Evolutionary conservation across 2,888 invertebrate genomes (phyloP).

Genomic region (Amiota minor): DNA sequence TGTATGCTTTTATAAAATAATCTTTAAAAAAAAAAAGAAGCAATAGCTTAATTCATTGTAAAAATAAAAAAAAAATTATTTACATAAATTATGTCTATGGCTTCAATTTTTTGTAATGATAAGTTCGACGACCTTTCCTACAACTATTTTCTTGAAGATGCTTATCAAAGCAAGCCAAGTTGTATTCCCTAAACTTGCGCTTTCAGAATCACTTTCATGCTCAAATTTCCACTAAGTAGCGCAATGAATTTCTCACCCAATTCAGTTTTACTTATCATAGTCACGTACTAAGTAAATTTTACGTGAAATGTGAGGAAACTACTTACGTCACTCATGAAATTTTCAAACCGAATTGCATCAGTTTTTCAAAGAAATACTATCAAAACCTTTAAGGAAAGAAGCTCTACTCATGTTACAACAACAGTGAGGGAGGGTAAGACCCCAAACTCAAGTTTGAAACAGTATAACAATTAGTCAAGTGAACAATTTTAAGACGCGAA

Average conservation of each 20-base stretch:
- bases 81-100: too few species aligned
- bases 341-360: slow-evolving; percentile 37
- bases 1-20: background rate
- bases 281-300: too few species aligned
- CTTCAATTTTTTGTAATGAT: too few species aligned
- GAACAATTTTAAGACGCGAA: background rate
- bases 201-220: too few species aligned
- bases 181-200: too few species aligned
- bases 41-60: background rate
- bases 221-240: too few species aligned
- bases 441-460: background rate
- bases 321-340: slow-evolving; percentile 32
- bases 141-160: too few species aligned
- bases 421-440: background rate
- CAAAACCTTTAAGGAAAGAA: background rate
- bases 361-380: slow-evolving; percentile 20
- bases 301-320: background rate
- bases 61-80: slow-evolving; percentile 2
- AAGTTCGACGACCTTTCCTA: too few species aligned
- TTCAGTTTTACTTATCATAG: too few species aligned
- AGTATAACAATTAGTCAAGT: background rate
- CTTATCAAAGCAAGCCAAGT: too few species aligned
- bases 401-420: background rate
- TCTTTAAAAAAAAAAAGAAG: slow-evolving; percentile 20
- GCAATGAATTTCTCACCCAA: too few species aligned